A percentile compares a stretch with the other conserved stretches of the same genome.
These are phyloP conservation scores for Rhogogaster chlorosoma DNA, from an alignment of 2,888 invertebrate genomes.

Conservation along the genomic window DNA sequence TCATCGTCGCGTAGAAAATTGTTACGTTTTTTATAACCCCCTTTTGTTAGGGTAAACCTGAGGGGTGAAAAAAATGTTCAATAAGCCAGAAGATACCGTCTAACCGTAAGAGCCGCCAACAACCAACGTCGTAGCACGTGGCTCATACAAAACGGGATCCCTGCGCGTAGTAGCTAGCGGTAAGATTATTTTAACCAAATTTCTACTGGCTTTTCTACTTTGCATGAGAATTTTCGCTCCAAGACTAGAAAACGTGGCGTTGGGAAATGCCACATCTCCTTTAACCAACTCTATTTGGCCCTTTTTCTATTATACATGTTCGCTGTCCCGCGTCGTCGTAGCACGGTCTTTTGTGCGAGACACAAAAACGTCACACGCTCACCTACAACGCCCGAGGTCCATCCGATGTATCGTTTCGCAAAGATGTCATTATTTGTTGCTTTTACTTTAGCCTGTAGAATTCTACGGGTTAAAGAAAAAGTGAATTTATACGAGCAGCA, in stretches of 20 bases:
- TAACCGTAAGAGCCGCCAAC: constrained; percentile 31
- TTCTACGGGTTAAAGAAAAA: background rate
- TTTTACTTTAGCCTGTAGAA: background rate
- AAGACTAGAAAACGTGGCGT: background rate
- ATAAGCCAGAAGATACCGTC: constrained; percentile 36
- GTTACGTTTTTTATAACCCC: constrained; percentile 28
- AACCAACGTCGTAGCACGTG: constrained; percentile 18
- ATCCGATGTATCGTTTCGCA: background rate
- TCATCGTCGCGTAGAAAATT: constrained; percentile 22
- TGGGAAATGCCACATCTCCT: background rate
- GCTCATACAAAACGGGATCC: constrained; percentile 21
- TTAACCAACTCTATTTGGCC: constrained; percentile 22
- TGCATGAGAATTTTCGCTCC: constrained; percentile 1
- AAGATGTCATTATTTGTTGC: constrained; percentile 24
- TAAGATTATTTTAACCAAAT: constrained; percentile 21
- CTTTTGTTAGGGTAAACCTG: background rate
- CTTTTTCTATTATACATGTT: constrained; percentile 25
- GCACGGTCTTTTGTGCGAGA: background rate
- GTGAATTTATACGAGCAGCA: background rate
- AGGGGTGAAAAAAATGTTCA: constrained; percentile 33
- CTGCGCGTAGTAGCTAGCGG: background rate
- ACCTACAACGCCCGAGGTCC: background rate
- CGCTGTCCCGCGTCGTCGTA: constrained; percentile 4
- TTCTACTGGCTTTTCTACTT: constrained; percentile 7
- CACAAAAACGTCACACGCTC: constrained; percentile 28